Evolutionary conservation across 1,140 invertebrate species (phyloP).

Genomic region (Lineus longissimus): DNA sequence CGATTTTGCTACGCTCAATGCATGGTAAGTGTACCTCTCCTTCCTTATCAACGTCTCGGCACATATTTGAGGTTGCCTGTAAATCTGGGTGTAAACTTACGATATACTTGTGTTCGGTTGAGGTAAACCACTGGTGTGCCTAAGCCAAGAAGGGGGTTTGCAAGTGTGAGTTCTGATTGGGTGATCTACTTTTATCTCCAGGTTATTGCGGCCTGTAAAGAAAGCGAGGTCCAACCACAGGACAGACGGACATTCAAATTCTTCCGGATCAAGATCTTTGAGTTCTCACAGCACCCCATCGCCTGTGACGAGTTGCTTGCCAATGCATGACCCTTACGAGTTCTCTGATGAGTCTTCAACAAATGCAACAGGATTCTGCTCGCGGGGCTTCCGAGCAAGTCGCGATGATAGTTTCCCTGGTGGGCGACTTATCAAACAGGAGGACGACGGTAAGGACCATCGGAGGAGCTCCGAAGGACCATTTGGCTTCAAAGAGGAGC

Average conservation of each 20-base stretch:
- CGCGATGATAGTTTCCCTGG: constrained; percentile 28
- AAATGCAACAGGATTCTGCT: constrained; percentile 35
- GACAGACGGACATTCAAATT: not conserved
- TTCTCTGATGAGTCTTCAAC: constrained; percentile 49
- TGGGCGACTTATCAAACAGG: no score
- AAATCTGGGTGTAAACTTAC: no score
- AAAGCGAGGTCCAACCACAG: constrained; percentile 16
- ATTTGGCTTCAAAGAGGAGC: constrained; percentile 18
- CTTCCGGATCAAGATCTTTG: no score
- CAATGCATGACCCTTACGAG: constrained; percentile 45
- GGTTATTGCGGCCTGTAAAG: constrained; percentile 28
- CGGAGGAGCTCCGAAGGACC: no score
- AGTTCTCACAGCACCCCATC: constrained; percentile 16
- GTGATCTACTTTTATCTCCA: no score
- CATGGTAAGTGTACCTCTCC: constrained; percentile 17
- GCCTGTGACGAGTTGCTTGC: constrained; percentile 23
- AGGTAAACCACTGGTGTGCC: no score
- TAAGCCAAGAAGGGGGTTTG: no score
- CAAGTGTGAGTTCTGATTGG: no score
- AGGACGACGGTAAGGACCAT: no score
- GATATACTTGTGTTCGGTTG: no score
- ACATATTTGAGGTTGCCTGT: no score
- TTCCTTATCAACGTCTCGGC: constrained; percentile 15
- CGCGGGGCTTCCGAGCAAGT: constrained; percentile 34
- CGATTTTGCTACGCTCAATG: constrained; percentile 16